These are phyloP conservation scores for Pygocentrus nattereri DNA, from an alignment of 2,797 vertebrate species.

Conservation along the genomic window DNA sequence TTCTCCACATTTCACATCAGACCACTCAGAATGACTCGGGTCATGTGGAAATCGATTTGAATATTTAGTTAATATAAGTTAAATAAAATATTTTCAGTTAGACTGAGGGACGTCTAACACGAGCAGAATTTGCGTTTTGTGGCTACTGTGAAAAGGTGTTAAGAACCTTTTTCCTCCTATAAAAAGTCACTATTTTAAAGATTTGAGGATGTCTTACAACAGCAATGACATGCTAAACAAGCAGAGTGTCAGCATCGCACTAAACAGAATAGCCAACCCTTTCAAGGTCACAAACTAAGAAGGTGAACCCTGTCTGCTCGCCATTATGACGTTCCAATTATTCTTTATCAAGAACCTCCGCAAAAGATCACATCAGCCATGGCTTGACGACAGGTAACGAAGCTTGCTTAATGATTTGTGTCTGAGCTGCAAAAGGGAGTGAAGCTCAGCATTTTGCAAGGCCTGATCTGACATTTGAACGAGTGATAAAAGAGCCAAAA, in stretches of 20 bases:
- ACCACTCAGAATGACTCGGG: too few relatives aligned
- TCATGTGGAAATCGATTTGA: too few relatives aligned
- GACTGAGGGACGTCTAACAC: too few relatives aligned
- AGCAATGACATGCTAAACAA: not conserved
- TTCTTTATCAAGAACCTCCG: not conserved
- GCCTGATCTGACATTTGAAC: conserved; percentile 9
- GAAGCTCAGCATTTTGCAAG: not conserved
- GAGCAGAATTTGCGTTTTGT: too few relatives aligned
- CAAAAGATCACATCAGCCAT: not conserved
- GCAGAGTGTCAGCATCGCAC: not conserved
- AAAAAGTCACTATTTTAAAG: not conserved
- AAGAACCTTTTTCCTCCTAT: not conserved
- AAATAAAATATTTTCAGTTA: too few relatives aligned
- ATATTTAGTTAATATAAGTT: too few relatives aligned
- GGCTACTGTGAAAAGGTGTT: too few relatives aligned
- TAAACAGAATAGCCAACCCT: not conserved
- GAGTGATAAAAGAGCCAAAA: conserved; percentile 5
- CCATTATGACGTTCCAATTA: not conserved
- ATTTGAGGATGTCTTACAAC: not conserved
- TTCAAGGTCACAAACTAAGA: not conserved
- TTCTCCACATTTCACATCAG: too few relatives aligned
- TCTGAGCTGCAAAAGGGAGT: not conserved
- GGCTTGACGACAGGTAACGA: not conserved
- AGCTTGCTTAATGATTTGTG: conserved; percentile 5
- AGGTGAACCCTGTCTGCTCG: not conserved